Evolutionary conservation across 2,888 invertebrate species (phyloP).

Genomic region (Morpho deidamia): DNA sequence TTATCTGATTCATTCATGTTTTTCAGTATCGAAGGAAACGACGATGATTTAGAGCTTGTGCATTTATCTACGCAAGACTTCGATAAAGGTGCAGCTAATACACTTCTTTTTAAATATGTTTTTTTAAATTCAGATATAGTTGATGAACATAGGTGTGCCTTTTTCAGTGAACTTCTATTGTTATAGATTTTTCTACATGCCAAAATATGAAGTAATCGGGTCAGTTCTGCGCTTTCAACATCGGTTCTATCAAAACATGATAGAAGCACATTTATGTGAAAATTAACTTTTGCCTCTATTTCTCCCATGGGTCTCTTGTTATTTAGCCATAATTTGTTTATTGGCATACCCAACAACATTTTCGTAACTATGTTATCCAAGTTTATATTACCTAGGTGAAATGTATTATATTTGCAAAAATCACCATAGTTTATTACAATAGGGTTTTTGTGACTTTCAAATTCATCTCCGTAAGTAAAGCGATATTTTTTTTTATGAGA

Average conservation of each 20-base stretch:
- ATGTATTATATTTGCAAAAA: slow-evolving; percentile 49
- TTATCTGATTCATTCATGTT: slow-evolving; percentile 35
- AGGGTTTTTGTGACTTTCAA: slow-evolving; percentile 54
- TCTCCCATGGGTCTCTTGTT: slow-evolving; percentile 38
- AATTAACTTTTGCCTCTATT: slow-evolving; percentile 56
- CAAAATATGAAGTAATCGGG: slow-evolving; percentile 55
- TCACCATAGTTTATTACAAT: slow-evolving; percentile 57
- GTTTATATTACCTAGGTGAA: slow-evolving; percentile 58
- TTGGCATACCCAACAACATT: slow-evolving; percentile 51
- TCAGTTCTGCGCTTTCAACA: slow-evolving; percentile 55
- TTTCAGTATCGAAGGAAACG: slow-evolving; percentile 46
- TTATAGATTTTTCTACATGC: slow-evolving; percentile 61
- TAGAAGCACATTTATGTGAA: slow-evolving; percentile 57
- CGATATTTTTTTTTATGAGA: slow-evolving; percentile 47
- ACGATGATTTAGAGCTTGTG: slow-evolving; percentile 33
- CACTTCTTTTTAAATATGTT: slow-evolving; percentile 57
- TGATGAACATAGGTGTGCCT: slow-evolving; percentile 37
- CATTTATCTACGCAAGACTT: slow-evolving; percentile 33
- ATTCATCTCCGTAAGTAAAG: slow-evolving; percentile 57
- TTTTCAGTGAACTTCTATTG: slow-evolving; percentile 60
- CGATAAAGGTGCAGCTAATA: slow-evolving; percentile 53
- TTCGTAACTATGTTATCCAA: slow-evolving; percentile 49
- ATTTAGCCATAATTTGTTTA: slow-evolving; percentile 51
- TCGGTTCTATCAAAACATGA: slow-evolving; percentile 62
- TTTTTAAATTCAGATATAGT: slow-evolving; percentile 60